These are phyloP conservation scores for Hylyphantes graminicola DNA, from an alignment of 1,140 invertebrate genomes.

Conservation along the genomic window DNA sequence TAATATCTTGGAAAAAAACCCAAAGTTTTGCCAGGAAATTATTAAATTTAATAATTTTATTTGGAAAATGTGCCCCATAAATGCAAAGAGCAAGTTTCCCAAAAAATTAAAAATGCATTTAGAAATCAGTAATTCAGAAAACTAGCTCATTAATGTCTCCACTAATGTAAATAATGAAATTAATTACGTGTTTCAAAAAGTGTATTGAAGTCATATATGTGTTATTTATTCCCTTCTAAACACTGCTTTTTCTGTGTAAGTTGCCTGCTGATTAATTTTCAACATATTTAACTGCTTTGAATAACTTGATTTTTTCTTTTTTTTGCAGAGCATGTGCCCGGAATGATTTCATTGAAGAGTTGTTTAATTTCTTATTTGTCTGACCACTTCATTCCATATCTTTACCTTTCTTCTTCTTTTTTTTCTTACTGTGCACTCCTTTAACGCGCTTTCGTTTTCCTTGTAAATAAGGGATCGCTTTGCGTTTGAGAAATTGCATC, in stretches of 20 bases:
- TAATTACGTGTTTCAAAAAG: too few species aligned
- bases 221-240: neutral
- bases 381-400: too few species aligned
- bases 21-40: too few species aligned
- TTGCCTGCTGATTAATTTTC: neutral
- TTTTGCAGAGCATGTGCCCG: conserved; percentile 33
- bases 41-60: too few species aligned
- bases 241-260: neutral
- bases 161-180: too few species aligned
- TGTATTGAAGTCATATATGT: too few species aligned
- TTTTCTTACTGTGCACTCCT: conserved; percentile 8
- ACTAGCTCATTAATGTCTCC: too few species aligned
- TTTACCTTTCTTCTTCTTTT: neutral
- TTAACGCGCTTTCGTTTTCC: conserved; percentile 12
- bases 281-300: conserved; percentile 7
- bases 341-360: conserved; percentile 3
- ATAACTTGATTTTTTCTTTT: conserved; percentile 30
- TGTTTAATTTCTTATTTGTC: neutral
- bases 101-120: too few species aligned
- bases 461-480: conserved; percentile 9
- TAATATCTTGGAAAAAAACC: too few species aligned
- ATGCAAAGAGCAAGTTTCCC: too few species aligned
- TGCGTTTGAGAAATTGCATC: conserved; percentile 22
- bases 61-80: too few species aligned
- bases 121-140: too few species aligned